Evolutionary conservation across 92 coral and sea anemone species (phyloP), one percentile per base, ranked within the genome.

Genomic region (Parazoanthus atlanticus): DNA sequence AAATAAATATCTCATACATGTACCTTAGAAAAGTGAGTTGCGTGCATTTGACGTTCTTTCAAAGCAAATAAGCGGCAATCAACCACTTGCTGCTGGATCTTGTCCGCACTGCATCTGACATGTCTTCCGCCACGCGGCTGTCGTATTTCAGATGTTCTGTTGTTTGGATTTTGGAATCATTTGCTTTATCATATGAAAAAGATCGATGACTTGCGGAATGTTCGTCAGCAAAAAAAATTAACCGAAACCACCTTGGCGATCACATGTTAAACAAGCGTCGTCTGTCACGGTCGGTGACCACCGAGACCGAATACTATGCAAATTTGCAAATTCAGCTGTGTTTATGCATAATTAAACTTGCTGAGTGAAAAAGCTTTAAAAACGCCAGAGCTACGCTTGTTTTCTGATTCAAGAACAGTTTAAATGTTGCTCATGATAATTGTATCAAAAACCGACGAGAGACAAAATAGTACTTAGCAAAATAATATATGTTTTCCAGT

Each of bases 281-380:
- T 31, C 25, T 74, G 78, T 74, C 78, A 74, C 43, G 78, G 78
- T 74, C 23, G 23, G 78, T 74, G 46, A 74, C 47, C 78, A 6
- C 78, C 28, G 78, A n/a, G 15, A 74, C 78, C 78, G 78, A 65
- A 65, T 23, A 21, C 15, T 74, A 74, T 74, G 78, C 78, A 74
- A 74, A 74, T 74, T 33, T 74, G 23, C 78, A 21, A 74, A 9
- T 0, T 23, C 43, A 31, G 78, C 46, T 74, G 78, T 32, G 78
- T 32, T 31, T 74, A 11, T 74, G 78, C 46, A 74, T 74, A 74
- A 74, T 6, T 8, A 43, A 6, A 43, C 49, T 43, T 34, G 38
- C 3, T 34, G 38, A 34, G 38, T 34, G 1, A 3, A 34, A 3
- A 1, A 1, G 3, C 3, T 43, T 64, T 6, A 0, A 64, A 64